These are phyloP conservation scores for Anser brachyrhynchus DNA, from an alignment of 2,113 vertebrate genomes.

Conservation along the genomic window DNA sequence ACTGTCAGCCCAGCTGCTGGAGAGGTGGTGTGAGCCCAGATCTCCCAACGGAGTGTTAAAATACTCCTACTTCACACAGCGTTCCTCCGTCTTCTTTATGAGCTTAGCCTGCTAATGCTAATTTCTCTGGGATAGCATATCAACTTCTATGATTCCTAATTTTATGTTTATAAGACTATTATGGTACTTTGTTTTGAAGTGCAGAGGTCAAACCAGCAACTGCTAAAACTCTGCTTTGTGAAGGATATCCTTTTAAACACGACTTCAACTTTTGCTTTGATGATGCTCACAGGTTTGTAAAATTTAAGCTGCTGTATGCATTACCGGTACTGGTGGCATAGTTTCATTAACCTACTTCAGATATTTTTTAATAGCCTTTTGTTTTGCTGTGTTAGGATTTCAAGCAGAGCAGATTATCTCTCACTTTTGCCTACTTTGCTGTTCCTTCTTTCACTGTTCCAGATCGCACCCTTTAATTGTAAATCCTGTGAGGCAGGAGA, in stretches of 20 bases:
- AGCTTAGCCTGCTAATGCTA: neutral
- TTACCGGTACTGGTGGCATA: neutral
- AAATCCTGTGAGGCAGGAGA: neutral
- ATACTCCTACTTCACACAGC: neutral
- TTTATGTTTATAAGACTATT: neutral
- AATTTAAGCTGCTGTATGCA: neutral
- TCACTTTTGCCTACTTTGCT: neutral
- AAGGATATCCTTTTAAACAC: neutral
- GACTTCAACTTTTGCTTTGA: neutral
- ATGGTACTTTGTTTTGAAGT: neutral
- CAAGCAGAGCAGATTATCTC: neutral
- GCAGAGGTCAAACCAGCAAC: neutral
- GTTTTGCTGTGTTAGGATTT: neutral
- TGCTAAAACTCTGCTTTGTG: neutral
- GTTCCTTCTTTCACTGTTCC: neutral
- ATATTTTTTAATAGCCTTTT: neutral
- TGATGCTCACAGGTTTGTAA: neutral
- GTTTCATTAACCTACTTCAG: neutral
- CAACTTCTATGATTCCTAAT: neutral
- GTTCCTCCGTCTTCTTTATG: neutral
- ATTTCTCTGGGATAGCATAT: neutral
- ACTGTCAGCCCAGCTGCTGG: neutral
- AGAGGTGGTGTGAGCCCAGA: neutral
- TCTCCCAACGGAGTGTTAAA: neutral
- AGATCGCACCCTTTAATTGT: neutral